Evolutionary conservation across 1,140 invertebrate species (phyloP).

Genomic region (Streblospio benedicti): DNA sequence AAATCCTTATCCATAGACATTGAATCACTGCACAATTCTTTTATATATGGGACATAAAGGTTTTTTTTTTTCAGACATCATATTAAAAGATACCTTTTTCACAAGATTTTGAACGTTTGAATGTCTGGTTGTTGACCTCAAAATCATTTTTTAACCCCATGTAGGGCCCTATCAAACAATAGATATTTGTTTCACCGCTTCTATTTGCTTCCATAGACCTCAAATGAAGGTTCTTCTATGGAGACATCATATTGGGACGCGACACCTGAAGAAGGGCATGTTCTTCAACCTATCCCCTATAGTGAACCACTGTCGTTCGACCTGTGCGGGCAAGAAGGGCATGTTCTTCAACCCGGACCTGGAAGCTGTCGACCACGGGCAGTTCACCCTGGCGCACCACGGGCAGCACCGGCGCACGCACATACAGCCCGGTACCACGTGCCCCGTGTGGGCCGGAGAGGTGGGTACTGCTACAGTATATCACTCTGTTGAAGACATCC

Average conservation of each 20-base stretch:
- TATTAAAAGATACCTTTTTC: not conserved
- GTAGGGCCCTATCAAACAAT: too few relatives aligned
- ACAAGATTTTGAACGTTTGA: not conserved
- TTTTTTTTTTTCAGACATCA: not conserved
- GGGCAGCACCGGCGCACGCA: slow-evolving; percentile 43
- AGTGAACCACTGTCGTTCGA: too few relatives aligned
- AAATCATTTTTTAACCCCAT: not conserved
- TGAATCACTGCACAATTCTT: too few relatives aligned
- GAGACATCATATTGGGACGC: slow-evolving; percentile 36
- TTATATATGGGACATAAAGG: too few relatives aligned
- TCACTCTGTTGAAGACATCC: too few relatives aligned
- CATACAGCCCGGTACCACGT: slow-evolving; percentile 45
- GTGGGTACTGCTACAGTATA: slow-evolving; percentile 29
- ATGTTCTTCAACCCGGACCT: slow-evolving; percentile 50
- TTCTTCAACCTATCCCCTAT: too few relatives aligned
- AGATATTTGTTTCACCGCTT: not conserved
- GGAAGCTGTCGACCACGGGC: slow-evolving; percentile 48
- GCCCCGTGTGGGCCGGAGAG: slow-evolving; percentile 45
- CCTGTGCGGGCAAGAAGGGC: too few relatives aligned
- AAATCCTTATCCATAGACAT: too few relatives aligned
- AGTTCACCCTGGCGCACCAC: slow-evolving; percentile 42
- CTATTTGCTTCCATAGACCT: not conserved
- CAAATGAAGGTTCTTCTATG: not conserved
- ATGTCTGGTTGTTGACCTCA: not conserved
- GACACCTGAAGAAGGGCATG: slow-evolving; percentile 38